Conservation (phyloP, 2,113 vertebrate genomes). For the Pachypanchax playfairii region DNA sequence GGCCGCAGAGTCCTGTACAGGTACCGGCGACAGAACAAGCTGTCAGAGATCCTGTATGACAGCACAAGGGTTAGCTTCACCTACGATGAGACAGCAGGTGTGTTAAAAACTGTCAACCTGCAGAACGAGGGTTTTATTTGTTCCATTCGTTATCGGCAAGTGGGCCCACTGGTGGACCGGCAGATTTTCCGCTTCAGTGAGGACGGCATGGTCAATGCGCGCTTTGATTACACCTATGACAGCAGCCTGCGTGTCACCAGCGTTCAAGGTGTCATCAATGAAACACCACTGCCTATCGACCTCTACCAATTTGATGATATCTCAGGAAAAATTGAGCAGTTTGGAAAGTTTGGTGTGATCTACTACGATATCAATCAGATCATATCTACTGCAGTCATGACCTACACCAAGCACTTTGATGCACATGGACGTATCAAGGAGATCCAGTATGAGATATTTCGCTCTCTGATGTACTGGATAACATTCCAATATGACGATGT, state of each 20-base stretch:
- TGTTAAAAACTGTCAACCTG: constrained; percentile 96
- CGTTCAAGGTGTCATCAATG: constrained; percentile 98
- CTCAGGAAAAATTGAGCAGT: constrained; percentile 98
- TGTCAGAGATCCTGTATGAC: constrained; percentile 95
- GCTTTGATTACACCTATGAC: constrained; percentile 98
- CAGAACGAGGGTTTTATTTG: constrained; percentile 98
- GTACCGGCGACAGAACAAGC: constrained; percentile 92
- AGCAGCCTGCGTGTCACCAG: constrained; percentile 96
- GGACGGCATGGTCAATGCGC: constrained; percentile 96
- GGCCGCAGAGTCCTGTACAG: constrained; percentile 93
- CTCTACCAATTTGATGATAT: constrained; percentile 99
- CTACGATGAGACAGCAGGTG: constrained; percentile 93
- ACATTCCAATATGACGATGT: constrained; percentile 96
- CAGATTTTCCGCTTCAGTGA: constrained; percentile 99
- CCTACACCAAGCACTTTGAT: constrained; percentile 97
- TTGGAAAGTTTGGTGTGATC: constrained; percentile 98
- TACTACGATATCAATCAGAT: constrained; percentile 99
- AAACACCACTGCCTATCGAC: constrained; percentile 95
- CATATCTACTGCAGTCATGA: constrained; percentile 98
- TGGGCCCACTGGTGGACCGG: constrained; percentile 93
- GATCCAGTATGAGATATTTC: constrained; percentile 97
- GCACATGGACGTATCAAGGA: constrained; percentile 95
- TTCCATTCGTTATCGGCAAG: constrained; percentile 95
- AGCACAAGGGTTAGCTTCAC: constrained; percentile 97
- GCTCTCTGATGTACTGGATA: constrained; percentile 98